Evolutionary conservation across 2,797 vertebrate species (phyloP).

Genomic region (Tympanoctomys barrerae): DNA sequence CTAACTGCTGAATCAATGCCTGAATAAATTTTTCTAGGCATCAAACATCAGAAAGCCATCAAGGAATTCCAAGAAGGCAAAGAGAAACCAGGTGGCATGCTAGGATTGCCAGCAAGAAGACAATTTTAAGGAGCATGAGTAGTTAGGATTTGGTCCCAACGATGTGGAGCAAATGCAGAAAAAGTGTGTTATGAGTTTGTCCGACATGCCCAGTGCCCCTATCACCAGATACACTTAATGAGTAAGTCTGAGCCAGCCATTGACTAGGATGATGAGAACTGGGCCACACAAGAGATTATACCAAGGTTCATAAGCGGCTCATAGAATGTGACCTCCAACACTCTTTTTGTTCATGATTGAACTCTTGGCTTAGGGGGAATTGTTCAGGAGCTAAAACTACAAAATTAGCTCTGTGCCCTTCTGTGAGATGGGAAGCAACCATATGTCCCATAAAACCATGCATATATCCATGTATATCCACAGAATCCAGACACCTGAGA

Average conservation of each 20-base stretch:
- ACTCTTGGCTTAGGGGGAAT: background rate
- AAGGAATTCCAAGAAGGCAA: background rate
- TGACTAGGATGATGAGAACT: no score
- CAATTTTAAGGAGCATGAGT: background rate
- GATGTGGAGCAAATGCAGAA: background rate
- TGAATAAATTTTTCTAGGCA: background rate
- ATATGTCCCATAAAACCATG: background rate
- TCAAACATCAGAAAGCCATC: constrained; percentile 35
- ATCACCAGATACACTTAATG: background rate
- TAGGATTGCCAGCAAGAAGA: background rate
- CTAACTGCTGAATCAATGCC: background rate
- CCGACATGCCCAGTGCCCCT: no score
- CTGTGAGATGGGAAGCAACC: fast-evolving
- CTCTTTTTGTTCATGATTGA: background rate
- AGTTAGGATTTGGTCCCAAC: background rate
- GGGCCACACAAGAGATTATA: no score
- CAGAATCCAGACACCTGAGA: background rate
- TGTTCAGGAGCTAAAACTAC: background rate
- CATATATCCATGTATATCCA: background rate
- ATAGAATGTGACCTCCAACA: background rate
- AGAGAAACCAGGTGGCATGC: background rate
- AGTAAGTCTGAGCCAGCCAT: background rate
- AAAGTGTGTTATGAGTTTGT: background rate
- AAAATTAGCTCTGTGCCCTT: background rate
- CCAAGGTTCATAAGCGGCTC: background rate